Conservation (phyloP, 2,797 vertebrate species). For the Tadarida brasiliensis region DNA sequence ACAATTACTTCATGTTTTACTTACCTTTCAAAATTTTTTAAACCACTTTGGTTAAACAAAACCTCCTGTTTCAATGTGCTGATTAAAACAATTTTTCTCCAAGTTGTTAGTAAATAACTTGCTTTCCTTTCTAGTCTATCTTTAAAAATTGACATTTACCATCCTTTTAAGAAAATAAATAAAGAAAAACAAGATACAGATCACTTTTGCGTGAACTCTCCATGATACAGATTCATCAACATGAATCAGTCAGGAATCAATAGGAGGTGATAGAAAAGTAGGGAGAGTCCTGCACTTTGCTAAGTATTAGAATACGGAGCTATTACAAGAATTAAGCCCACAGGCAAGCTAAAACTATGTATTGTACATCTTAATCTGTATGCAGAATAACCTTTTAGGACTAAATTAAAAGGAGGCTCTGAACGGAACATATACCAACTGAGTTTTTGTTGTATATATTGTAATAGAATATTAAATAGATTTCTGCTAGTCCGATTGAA, state of each 20-base stretch:
- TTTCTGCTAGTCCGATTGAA: neutral
- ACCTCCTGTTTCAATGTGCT: neutral
- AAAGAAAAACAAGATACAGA: neutral
- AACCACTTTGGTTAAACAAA: neutral
- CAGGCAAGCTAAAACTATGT: neutral
- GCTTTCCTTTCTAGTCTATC: neutral
- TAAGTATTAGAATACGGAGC: neutral
- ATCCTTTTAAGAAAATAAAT: constrained; percentile 15
- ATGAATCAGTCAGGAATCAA: neutral
- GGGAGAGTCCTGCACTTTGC: neutral
- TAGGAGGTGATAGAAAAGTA: neutral
- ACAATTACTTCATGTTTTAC: neutral
- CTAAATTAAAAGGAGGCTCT: constrained; percentile 30
- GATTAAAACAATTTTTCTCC: neutral
- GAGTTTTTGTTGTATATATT: constrained; percentile 37
- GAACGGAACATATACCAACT: neutral
- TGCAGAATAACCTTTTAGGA: constrained; percentile 20
- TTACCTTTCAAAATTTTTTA: neutral
- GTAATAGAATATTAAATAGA: constrained; percentile 5
- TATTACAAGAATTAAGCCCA: constrained; percentile 23
- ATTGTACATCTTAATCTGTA: neutral
- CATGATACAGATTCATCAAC: neutral
- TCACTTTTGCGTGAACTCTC: neutral
- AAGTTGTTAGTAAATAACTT: neutral
- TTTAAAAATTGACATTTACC: neutral